phyloP scores from a whole-genome alignment of 64 coral and sea anemone species.

The Astreopora myriophthalma region DNA sequence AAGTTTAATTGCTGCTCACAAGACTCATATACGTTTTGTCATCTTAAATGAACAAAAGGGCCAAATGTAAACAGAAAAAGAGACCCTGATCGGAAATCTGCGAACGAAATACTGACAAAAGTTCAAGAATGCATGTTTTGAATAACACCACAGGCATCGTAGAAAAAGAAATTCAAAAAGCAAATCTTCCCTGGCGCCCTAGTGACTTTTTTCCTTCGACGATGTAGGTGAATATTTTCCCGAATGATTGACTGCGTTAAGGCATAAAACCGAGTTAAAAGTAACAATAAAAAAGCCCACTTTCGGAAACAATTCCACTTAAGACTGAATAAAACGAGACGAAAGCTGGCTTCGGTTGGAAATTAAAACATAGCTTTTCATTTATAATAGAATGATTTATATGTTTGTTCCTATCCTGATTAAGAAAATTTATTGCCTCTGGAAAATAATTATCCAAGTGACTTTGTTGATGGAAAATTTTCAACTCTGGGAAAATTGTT shows the following conservation, averaged over 20 bases:
- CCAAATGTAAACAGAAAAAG: constrained; percentile 32
- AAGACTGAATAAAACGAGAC: not conserved
- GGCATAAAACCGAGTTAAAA: not conserved
- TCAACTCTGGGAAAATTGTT: not conserved
- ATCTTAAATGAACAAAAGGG: constrained; percentile 14
- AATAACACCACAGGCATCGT: not conserved
- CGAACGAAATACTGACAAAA: constrained; percentile 3
- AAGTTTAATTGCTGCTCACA: not conserved
- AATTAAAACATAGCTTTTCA: constrained; percentile 6
- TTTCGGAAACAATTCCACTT: constrained; percentile 20
- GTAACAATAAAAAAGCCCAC: not conserved
- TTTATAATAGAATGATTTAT: constrained; percentile 39
- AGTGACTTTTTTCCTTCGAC: not conserved
- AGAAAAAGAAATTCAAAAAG: not conserved
- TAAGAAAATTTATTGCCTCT: constrained; percentile 39
- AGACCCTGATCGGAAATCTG: constrained; percentile 29
- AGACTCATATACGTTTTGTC: constrained; percentile 12
- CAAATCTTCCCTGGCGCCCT: not conserved
- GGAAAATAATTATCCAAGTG: constrained; percentile 26
- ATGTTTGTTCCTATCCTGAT: constrained; percentile 18
- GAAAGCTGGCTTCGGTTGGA: not conserved
- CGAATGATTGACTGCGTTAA: not conserved
- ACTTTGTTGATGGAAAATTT: constrained; percentile 24
- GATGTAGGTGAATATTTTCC: not conserved
- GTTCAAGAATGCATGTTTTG: constrained; percentile 25